Conservation (phyloP, 92 coral and sea anemone species). For the Parazoanthus darwini region DNA sequence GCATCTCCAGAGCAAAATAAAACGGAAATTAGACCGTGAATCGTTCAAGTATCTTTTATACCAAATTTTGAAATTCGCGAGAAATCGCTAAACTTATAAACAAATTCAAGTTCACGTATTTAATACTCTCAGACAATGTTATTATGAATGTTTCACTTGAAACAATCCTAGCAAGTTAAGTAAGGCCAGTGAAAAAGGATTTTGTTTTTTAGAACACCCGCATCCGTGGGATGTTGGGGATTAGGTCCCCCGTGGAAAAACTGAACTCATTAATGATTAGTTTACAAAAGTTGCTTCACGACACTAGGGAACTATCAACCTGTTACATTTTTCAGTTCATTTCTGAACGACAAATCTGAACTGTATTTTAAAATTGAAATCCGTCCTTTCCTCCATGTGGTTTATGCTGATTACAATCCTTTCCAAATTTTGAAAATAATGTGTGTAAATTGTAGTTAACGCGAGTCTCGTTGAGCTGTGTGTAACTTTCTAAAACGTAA, state of each 20-base stretch:
- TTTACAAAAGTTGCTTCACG: neutral
- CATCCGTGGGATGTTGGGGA: neutral
- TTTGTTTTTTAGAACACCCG: neutral
- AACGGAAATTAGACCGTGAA: neutral
- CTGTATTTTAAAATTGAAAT: neutral
- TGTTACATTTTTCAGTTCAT: too few relatives aligned
- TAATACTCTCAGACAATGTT: neutral
- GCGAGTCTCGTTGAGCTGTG: neutral
- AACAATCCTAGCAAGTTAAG: too few relatives aligned
- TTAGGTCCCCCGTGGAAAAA: neutral
- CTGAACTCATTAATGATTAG: neutral
- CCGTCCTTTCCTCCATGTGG: neutral
- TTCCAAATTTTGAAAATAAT: neutral
- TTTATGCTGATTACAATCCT: neutral
- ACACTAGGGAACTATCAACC: too few relatives aligned
- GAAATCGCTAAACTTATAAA: too few relatives aligned
- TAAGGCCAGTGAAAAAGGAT: neutral
- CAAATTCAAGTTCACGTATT: neutral
- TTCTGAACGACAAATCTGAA: neutral
- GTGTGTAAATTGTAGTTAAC: neutral
- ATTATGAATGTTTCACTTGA: neutral
- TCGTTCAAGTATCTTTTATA: neutral
- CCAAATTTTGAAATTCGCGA: neutral
- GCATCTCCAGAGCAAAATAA: neutral
- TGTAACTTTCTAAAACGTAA: neutral